Conservation (phyloP, 2,797 vertebrate species). For the Myotis myotis region DNA sequence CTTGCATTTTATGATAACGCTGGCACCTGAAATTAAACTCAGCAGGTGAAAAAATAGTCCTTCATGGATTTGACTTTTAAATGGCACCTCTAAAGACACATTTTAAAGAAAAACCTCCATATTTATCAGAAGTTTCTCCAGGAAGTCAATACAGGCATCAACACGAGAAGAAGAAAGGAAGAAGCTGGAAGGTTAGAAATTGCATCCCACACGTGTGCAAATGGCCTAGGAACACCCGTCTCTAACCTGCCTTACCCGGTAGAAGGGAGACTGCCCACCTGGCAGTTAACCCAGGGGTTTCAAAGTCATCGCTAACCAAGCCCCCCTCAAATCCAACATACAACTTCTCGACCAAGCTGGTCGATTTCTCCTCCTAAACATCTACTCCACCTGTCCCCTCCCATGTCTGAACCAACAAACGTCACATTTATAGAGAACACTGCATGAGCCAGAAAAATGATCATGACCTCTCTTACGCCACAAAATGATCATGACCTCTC, state of each 20-base stretch:
- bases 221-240: not conserved
- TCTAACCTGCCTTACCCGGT: not conserved
- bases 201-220: not conserved
- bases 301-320: not conserved
- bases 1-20: conserved; percentile 57
- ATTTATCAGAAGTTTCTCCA: conserved; percentile 34
- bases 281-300: too few relatives aligned
- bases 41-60: conserved; percentile 67
- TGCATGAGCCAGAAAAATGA: not conserved
- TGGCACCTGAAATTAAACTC: conserved; percentile 62
- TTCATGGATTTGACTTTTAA: conserved; percentile 56
- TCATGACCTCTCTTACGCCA: not conserved
- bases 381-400: not conserved
- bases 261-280: not conserved
- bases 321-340: not conserved
- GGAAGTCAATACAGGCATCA: conserved; percentile 69
- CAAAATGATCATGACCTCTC: not conserved
- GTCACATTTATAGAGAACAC: not conserved
- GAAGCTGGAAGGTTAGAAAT: not conserved
- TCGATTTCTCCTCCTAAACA: not conserved
- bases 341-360: not conserved
- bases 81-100: conserved; percentile 46
- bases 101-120: conserved; percentile 32
- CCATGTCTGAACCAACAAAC: not conserved
- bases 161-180: conserved; percentile 37